Base-by-base conservation (phyloP, 2,888 invertebrate species). In the Invenusta paracnida region DNA sequence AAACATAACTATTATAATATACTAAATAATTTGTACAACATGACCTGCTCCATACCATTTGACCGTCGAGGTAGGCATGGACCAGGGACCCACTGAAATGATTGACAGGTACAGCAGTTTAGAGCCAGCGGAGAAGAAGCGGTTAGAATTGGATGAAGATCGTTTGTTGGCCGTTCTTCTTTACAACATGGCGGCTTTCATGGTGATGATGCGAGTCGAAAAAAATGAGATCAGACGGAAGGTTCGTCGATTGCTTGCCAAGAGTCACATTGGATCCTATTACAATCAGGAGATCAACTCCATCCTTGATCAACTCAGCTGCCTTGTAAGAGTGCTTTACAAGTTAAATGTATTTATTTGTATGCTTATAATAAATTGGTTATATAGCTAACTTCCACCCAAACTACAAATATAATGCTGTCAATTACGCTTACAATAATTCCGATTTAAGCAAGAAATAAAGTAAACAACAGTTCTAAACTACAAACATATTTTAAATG, bases 71-170 rank as follows among this genome's bases (percentile, higher is more conserved):
- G 48, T 23, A 73, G 73, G 99, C 85, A 98, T 99, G 98, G 99
- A 99, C 93, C 98, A 99, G 93, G 97, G 98, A 27, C 97, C 98
- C 48, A 94, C 95, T 85, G 98, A 98, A 93, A 98, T 98, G 98
- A 97, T 98, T 96, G 98, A 98, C 90, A 94, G 97, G 93, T 93
- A 87, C 85, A 88, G 73, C 23, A 31, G 0, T 23, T 30, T 87
- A 29, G 27, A 25, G 2, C 30, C 67, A 29, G 88, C 90, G 0
- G 93, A 93, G 87, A 90, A 91, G 85, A 98, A 98, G 92, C 94
- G 98, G 1, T 93, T 99, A 81, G 99, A 99, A 90, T 96, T 98
- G 89, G 99, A 99, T 90, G 99, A 99, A 91, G 99, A 99, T 92
- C 93, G 97, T 86, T 92, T 99, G 67, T 92, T 99, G 84, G 96